A percentile compares a stretch with the other conserved stretches of the same genome.
Conservation (phyloP, 2,797 vertebrate species). For the Halcyon leucocephala region DNA sequence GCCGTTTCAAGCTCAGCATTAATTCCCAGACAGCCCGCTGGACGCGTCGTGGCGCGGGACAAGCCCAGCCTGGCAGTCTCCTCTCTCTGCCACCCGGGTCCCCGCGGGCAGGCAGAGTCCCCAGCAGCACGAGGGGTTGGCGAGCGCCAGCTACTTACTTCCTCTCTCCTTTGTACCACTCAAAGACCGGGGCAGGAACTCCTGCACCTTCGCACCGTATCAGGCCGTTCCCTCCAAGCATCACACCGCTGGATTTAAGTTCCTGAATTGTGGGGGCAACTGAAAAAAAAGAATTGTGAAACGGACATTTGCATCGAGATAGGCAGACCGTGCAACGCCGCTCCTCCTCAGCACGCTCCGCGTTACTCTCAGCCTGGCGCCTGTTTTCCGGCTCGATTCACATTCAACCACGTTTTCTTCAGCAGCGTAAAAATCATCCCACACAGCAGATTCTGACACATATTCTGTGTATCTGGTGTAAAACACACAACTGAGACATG, state of each 20-base stretch:
- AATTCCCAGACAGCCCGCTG: background rate
- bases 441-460: background rate
- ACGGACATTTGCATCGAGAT: slow-evolving; percentile 17
- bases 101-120: background rate
- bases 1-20: fast-evolving
- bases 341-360: background rate
- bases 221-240: slow-evolving; percentile 89
- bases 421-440: background rate
- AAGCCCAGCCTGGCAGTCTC: background rate
- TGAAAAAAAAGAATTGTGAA: slow-evolving; percentile 76
- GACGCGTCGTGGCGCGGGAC: fast-evolving
- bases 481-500: background rate
- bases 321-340: background rate
- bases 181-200: slow-evolving; percentile 91
- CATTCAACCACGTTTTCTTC: background rate
- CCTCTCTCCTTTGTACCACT: slow-evolving; percentile 98
- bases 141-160: slow-evolving; percentile 84
- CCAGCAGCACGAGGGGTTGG: background rate
- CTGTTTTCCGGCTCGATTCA: background rate
- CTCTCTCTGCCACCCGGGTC: background rate
- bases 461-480: background rate
- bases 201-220: slow-evolving; percentile 96
- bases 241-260: slow-evolving; percentile 91
- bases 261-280: slow-evolving; percentile 96
- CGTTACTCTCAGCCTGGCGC: background rate